These are phyloP conservation scores for Campylorhamphus procurvoides DNA, from an alignment of 2,113 vertebrate species.

Conservation along the genomic window DNA sequence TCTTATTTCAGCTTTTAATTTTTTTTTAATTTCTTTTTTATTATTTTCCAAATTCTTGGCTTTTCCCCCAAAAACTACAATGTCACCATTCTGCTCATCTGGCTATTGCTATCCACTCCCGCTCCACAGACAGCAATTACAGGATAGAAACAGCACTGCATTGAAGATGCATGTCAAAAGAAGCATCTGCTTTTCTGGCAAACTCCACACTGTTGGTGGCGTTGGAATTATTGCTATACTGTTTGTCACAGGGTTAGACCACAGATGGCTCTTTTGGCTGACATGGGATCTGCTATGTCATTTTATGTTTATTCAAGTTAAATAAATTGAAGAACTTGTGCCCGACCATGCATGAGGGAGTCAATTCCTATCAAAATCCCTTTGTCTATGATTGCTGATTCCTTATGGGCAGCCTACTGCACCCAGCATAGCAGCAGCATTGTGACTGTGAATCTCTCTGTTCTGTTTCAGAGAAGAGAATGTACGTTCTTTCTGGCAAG, in stretches of 20 bases:
- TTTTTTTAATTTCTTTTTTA: background rate
- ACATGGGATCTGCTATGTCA: slow-evolving; percentile 33
- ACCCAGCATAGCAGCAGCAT: background rate
- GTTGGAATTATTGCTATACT: slow-evolving; percentile 54
- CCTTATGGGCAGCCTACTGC: background rate
- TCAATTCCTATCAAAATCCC: background rate
- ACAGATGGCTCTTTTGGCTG: slow-evolving; percentile 72
- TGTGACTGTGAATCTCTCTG: background rate
- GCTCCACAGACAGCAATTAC: slow-evolving; percentile 10
- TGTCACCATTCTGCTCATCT: slow-evolving; percentile 14
- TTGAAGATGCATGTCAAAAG: slow-evolving; percentile 53
- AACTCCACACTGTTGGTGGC: slow-evolving; percentile 53
- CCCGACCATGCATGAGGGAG: background rate
- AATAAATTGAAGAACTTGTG: slow-evolving; percentile 47
- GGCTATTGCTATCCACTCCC: background rate
- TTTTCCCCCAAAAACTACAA: background rate
- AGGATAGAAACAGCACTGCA: background rate
- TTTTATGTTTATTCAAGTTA: slow-evolving; percentile 54
- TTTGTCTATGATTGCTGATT: background rate
- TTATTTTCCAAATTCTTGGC: background rate
- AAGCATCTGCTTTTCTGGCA: slow-evolving; percentile 75
- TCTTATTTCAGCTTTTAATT: background rate
- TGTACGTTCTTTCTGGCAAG: background rate
- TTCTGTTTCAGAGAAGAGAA: background rate
- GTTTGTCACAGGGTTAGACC: slow-evolving; percentile 58